Percentiles rank a stretch among this genome's conserved stretches.
Conservation (phyloP, 1,140 invertebrate genomes). For the Tribolium madens region DNA sequence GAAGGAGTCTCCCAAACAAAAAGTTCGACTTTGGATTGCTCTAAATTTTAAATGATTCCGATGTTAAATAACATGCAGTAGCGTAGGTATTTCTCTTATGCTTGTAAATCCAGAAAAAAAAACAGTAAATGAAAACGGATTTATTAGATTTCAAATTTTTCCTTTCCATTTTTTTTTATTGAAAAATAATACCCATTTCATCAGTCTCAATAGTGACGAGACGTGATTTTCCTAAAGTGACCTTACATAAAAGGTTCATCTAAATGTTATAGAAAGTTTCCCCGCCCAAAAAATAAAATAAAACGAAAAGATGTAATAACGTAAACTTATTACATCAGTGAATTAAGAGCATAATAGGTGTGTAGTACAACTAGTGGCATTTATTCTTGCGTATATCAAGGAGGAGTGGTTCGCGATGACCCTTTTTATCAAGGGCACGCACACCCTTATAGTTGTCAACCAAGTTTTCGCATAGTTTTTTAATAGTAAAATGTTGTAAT, state of each 20-base stretch:
- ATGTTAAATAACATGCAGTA: neutral
- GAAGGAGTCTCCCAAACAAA: constrained; percentile 11
- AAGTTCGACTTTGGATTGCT: constrained; percentile 6
- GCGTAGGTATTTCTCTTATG: no score
- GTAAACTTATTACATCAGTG: constrained; percentile 29
- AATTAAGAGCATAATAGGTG: constrained; percentile 25
- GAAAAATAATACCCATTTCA: no score
- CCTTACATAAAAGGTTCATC: constrained; percentile 7
- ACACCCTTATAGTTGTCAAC: constrained; percentile 5
- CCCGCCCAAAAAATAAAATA: constrained; percentile 16
- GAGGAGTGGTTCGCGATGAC: constrained; percentile 23
- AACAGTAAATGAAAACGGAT: no score
- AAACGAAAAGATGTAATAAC: constrained; percentile 23
- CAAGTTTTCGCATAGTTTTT: neutral
- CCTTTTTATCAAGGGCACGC: constrained; percentile 30
- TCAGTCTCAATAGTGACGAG: no score
- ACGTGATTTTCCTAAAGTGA: neutral
- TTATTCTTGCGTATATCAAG: constrained; percentile 13
- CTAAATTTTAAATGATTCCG: neutral
- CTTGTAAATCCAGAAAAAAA: no score
- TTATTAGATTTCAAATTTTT: no score
- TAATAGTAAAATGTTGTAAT: neutral
- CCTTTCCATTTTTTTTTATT: no score
- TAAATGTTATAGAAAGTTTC: constrained; percentile 35
- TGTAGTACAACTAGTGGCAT: constrained; percentile 36